These are phyloP conservation scores for Ophraella communa DNA, from an alignment of 2,888 invertebrate species.

Conservation along the genomic window DNA sequence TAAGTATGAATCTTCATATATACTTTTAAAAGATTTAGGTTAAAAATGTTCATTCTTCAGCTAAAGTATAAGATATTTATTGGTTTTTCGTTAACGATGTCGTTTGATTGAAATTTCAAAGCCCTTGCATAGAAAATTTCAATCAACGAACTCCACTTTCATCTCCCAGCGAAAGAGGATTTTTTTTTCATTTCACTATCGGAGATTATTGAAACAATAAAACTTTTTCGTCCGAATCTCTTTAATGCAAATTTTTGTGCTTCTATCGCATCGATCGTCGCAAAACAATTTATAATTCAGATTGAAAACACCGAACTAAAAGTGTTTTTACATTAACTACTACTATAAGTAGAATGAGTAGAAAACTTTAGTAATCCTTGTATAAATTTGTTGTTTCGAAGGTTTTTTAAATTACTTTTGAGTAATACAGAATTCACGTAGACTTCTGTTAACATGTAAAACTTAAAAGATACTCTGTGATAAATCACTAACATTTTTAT, in stretches of 20 bases:
- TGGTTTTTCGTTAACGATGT: not conserved
- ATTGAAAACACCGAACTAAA: slow-evolving; percentile 12
- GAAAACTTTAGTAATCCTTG: not conserved
- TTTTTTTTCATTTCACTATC: slow-evolving; percentile 20
- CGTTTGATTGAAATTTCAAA: slow-evolving; percentile 15
- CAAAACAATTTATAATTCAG: slow-evolving; percentile 19
- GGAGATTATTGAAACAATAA: slow-evolving; percentile 24
- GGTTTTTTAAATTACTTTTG: no score
- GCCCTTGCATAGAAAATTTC: slow-evolving; percentile 15
- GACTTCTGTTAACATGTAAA: no score
- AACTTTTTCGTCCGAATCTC: slow-evolving; percentile 14
- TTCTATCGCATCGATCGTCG: slow-evolving; percentile 10
- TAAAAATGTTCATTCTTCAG: no score
- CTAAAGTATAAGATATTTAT: not conserved
- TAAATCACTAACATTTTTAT: no score
- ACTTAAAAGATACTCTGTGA: no score
- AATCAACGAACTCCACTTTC: slow-evolving; percentile 10
- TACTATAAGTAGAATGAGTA: not conserved
- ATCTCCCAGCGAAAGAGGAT: slow-evolving; percentile 4
- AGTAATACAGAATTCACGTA: no score
- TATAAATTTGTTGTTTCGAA: slow-evolving; percentile 1
- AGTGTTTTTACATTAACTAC: slow-evolving; percentile 3
- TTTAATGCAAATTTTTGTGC: slow-evolving; percentile 11
- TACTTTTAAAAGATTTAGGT: no score
- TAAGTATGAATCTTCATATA: no score